A percentile compares a stretch with the other conserved stretches of the same genome.
Conservation (phyloP, 2,113 vertebrate species). For the Coracopsis vasa region DNA sequence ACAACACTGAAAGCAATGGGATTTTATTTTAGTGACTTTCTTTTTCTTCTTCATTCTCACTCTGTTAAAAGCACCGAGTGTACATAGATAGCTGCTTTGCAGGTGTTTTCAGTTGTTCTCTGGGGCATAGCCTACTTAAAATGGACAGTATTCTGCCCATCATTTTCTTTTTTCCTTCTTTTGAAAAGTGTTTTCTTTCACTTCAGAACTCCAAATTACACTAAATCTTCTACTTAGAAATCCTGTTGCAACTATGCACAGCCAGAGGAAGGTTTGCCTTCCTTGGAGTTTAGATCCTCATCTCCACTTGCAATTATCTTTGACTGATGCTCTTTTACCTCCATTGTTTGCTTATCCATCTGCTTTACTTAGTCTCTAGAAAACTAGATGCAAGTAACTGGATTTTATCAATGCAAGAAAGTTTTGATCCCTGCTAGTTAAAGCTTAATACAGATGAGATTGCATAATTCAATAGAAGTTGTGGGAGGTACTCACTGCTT, state of each 20-base stretch:
- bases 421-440: neutral
- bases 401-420: neutral
- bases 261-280: neutral
- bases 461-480: neutral
- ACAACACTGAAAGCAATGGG: neutral
- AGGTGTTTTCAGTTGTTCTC: neutral
- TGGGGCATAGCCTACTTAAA: neutral
- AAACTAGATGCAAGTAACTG: neutral
- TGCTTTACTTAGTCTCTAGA: neutral
- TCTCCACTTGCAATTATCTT: neutral
- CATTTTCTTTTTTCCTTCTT: fast-evolving
- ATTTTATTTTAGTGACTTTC: neutral
- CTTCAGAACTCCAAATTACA: neutral
- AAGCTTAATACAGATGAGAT: neutral
- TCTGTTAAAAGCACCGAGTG: neutral
- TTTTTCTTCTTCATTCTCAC: neutral
- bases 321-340: neutral
- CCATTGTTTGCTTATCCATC: neutral
- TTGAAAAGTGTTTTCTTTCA: neutral
- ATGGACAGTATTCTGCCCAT: neutral
- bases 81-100: neutral
- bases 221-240: neutral
- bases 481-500: neutral
- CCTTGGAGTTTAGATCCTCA: neutral
- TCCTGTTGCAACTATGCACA: neutral